A percentile compares a stretch with the other conserved stretches of the same genome.
These are phyloP conservation scores for Strigamia transsilvanica DNA, from an alignment of 2,888 invertebrate species.

Conservation along the genomic window DNA sequence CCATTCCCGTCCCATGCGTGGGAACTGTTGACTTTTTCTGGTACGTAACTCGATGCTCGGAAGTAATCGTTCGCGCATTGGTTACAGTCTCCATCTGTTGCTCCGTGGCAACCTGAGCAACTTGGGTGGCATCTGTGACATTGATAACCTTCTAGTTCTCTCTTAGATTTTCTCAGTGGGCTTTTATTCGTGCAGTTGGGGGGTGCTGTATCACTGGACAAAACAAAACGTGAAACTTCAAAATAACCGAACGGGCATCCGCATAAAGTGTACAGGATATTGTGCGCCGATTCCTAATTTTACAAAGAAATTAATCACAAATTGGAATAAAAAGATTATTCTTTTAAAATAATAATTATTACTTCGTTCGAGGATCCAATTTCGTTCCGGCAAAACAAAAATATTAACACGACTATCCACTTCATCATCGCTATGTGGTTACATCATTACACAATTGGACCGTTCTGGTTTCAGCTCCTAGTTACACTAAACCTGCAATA, in stretches of 20 bases:
- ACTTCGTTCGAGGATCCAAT: not conserved
- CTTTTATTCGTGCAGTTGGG: not conserved
- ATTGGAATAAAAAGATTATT: not conserved
- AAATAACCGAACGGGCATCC: constrained; percentile 17
- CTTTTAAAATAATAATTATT: not conserved
- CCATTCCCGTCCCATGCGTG: not conserved
- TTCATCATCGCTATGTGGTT: not conserved
- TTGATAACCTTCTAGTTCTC: constrained; percentile 13
- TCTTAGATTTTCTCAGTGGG: not conserved
- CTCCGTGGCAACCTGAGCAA: constrained; percentile 34
- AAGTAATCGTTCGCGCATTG: constrained; percentile 16
- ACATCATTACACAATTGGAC: not conserved
- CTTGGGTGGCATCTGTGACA: constrained; percentile 15
- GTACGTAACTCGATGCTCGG: constrained; percentile 6
- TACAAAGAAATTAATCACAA: not conserved
- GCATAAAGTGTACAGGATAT: not conserved
- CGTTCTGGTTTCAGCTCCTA: not conserved
- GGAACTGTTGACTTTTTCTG: not conserved
- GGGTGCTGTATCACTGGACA: not conserved
- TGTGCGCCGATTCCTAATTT: not conserved
- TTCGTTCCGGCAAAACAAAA: not conserved
- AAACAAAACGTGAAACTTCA: constrained; percentile 11
- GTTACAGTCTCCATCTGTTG: constrained; percentile 30
- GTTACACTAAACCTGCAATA: not conserved
- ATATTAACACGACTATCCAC: not conserved